Percentiles rank a stretch among this genome's conserved stretches.
Conservation (phyloP, 2,113 vertebrate genomes). For the Monarcha castaneiventris region DNA sequence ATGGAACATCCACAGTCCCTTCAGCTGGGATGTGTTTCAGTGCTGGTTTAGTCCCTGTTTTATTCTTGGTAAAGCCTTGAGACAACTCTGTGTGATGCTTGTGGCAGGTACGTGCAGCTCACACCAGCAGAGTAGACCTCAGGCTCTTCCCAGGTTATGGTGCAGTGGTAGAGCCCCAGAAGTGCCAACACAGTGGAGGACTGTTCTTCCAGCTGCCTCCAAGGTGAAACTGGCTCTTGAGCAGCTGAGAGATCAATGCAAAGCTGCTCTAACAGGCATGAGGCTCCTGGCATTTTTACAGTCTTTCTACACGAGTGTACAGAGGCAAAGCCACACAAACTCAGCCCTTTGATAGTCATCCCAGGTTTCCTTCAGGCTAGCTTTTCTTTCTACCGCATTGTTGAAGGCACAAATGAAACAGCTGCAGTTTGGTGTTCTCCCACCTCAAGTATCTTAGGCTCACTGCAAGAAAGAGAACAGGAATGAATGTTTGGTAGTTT, state of each 20-base stretch:
- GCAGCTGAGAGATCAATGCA: background rate
- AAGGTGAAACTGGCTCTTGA: background rate
- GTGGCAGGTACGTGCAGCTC: background rate
- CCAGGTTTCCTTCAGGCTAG: background rate
- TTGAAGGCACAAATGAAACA: background rate
- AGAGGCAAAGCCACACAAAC: background rate
- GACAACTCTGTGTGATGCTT: background rate
- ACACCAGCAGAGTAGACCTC: background rate
- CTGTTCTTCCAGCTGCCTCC: background rate
- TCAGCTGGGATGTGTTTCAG: background rate
- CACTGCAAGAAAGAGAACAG: background rate
- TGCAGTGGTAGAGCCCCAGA: background rate
- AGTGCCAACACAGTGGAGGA: background rate
- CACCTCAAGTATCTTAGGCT: background rate
- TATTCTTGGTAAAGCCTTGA: background rate
- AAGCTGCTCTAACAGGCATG: background rate
- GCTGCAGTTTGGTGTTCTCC: background rate
- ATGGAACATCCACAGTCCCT: background rate
- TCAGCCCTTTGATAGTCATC: background rate
- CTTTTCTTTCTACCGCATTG: background rate
- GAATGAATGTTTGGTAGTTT: background rate
- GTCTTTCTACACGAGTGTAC: accelerated
- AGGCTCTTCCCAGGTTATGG: background rate
- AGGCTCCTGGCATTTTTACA: background rate
- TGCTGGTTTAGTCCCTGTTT: background rate